These are phyloP conservation scores for Lepus timidus DNA, from an alignment of 2,113 vertebrate genomes.

Conservation along the genomic window DNA sequence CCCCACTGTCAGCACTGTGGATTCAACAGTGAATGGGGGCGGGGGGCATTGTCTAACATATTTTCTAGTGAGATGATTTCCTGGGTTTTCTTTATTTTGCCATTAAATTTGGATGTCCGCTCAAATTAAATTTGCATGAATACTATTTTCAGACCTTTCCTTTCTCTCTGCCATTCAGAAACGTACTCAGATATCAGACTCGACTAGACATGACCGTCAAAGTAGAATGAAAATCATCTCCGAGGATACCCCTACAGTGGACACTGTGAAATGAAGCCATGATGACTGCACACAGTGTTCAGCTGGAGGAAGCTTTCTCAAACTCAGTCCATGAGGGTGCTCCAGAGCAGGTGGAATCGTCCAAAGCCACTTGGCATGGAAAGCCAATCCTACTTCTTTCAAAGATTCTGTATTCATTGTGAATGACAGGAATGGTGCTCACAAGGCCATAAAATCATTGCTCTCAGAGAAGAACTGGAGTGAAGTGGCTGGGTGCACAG, in stretches of 20 bases:
- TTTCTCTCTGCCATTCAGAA: neutral
- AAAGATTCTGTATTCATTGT: no score
- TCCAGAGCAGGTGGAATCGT: neutral
- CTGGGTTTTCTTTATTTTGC: neutral
- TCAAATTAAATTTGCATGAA: conserved; percentile 31
- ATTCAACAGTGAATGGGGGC: neutral
- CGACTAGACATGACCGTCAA: neutral
- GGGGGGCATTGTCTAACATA: neutral
- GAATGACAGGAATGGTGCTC: no score
- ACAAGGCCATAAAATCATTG: neutral
- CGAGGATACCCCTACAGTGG: neutral
- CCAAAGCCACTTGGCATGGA: neutral
- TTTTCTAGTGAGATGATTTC: neutral
- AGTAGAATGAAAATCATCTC: neutral
- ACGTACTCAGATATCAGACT: conserved; percentile 10
- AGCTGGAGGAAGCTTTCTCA: neutral
- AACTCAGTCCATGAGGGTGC: neutral
- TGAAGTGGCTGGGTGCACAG: fast-evolving
- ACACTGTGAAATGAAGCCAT: neutral
- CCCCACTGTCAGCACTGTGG: neutral
- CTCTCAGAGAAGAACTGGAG: neutral
- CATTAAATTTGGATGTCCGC: conserved; percentile 25
- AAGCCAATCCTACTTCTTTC: neutral
- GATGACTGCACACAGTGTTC: neutral
- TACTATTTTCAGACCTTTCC: neutral